A percentile compares a stretch with the other conserved stretches of the same genome.
Conservation (phyloP, 2,888 invertebrate species). For the Cheilosia grossa region DNA sequence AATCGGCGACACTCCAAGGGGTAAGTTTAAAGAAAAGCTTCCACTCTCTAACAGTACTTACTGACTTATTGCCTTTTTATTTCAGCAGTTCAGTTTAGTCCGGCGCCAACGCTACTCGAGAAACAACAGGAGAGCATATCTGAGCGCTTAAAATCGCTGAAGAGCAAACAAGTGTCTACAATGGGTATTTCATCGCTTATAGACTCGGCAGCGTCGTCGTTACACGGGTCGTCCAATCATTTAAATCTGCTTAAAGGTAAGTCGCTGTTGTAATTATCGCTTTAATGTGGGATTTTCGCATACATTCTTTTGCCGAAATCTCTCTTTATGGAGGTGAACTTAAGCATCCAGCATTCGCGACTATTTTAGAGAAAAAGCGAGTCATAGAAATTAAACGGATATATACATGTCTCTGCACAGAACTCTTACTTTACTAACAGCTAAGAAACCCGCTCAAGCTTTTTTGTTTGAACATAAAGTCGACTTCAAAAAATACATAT, state of each 20-base stretch:
- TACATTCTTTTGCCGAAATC: too few relatives aligned
- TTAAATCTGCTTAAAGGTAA: constrained; percentile 76
- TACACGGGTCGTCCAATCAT: constrained; percentile 71
- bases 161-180: constrained; percentile 75
- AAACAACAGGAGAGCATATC: constrained; percentile 94
- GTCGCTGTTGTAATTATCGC: neutral
- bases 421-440: too few relatives aligned
- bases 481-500: neutral
- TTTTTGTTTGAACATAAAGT: neutral
- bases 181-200: constrained; percentile 59
- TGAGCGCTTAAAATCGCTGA: constrained; percentile 86
- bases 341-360: too few relatives aligned
- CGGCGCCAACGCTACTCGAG: constrained; percentile 93
- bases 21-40: constrained; percentile 67
- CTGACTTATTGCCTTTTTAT: neutral
- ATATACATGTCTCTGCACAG: too few relatives aligned
- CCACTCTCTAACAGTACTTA: neutral
- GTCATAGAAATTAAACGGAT: too few relatives aligned
- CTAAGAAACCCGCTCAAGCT: too few relatives aligned
- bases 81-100: constrained; percentile 88
- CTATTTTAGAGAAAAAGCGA: too few relatives aligned
- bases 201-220: constrained; percentile 52
- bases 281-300: too few relatives aligned
- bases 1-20: constrained; percentile 79
- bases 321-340: too few relatives aligned